Evolutionary conservation across 2,797 vertebrate species (phyloP), one percentile per base, ranked within the genome.

Genomic region (Notoglanidium macrostoma): DNA sequence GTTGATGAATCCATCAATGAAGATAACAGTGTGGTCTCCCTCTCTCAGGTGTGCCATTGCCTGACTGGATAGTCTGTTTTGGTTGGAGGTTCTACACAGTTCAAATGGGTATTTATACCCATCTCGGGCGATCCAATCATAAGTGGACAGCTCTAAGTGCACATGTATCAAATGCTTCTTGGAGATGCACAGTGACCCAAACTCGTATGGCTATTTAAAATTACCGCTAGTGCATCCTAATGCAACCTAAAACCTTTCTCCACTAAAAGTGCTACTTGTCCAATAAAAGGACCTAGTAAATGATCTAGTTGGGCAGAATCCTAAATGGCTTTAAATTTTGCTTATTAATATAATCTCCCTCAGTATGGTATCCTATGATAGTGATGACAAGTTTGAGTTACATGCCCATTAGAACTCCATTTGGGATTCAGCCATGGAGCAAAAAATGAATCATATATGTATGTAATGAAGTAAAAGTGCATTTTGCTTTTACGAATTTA

Each of bases 1-100:
- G 98, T 99, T 78, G 98, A 99, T 96, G 98, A 99, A 94, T 98
- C 98, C 87, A 99, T 99, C 94, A 99, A 99, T 96, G 98, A 99
- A 95, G 98, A 99, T 94, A 99, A 99, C 95, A 99, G 98, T 70
- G 98, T 99, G 90, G 98, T 99, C 86, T 98, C 98, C 0, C 96
- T 99, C 83, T 99, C 98, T 90, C 98, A 99, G 97, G 98, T 96
- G 93, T 35, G 44, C 21, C 67, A 21, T 49, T 76, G 10, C 1
- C 35, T 15, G n/a, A 9, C 1, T 17, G 26, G 3, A 8, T 5
- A 2, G 0, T 17, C 32, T 26, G 11, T 61, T 61, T 63, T 61
- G 23, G 57, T 80, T 26, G 4, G 40, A 61, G 44, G 7, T 80
- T 78, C 21, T 14, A 46, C 35, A 46, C 40, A 0, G n/a, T 81